Percentiles rank a stretch among this genome's conserved stretches.
Conservation (phyloP, 2,113 vertebrate genomes). For the Calyptommatus sinebrachiatus region DNA sequence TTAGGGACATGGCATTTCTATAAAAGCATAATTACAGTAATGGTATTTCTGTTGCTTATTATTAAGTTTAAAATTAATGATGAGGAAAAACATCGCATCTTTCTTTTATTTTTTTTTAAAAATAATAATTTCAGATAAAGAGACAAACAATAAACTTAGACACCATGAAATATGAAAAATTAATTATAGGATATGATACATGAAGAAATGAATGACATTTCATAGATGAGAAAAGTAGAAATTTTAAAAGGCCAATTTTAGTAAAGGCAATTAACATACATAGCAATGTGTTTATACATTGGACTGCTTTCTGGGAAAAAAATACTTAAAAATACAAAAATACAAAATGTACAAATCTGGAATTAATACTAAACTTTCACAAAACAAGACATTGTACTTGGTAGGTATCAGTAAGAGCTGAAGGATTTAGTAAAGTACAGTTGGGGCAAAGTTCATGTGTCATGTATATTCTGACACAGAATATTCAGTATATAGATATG, state of each 20-base stretch:
- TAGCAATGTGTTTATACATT: slow-evolving; percentile 2
- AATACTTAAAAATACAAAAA: neutral
- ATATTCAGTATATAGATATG: too few relatives aligned
- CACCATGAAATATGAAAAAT: slow-evolving; percentile 48
- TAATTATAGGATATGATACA: slow-evolving; percentile 42
- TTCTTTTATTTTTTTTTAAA: neutral
- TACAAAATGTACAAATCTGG: neutral
- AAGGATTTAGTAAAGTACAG: too few relatives aligned
- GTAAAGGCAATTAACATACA: slow-evolving; percentile 48
- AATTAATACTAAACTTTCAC: slow-evolving; percentile 18
- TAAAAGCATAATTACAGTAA: neutral
- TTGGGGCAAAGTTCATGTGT: too few relatives aligned
- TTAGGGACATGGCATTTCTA: neutral
- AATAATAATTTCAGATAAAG: slow-evolving; percentile 38
- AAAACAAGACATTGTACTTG: too few relatives aligned
- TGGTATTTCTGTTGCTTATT: slow-evolving; percentile 1
- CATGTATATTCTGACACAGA: too few relatives aligned
- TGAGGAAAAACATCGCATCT: neutral
- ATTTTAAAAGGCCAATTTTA: slow-evolving; percentile 52
- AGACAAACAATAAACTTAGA: slow-evolving; percentile 42
- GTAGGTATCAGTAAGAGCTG: too few relatives aligned
- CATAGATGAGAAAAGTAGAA: slow-evolving; percentile 47
- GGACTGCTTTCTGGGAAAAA: neutral
- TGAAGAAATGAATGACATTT: slow-evolving; percentile 48
- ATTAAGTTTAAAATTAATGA: neutral